Conservation (phyloP, 2,113 vertebrate species). For the Sciurus niger region DNA sequence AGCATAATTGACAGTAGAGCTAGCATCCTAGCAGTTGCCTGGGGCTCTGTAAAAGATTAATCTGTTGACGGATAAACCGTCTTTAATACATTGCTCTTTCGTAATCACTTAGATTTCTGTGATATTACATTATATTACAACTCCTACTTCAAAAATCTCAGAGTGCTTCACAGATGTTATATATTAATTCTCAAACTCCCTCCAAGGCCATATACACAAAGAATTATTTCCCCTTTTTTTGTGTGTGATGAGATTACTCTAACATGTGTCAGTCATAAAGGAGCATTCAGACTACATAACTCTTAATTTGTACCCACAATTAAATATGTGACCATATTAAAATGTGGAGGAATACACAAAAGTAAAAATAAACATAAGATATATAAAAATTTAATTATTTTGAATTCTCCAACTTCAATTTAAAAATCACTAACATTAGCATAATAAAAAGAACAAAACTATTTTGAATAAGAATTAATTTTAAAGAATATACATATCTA, state of each 20-base stretch:
- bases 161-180: constrained; percentile 60
- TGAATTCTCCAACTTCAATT: neutral
- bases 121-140: constrained; percentile 75
- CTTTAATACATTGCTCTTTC: constrained; percentile 72
- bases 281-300: neutral
- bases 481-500: neutral
- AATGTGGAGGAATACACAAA: neutral
- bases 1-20: constrained; percentile 4
- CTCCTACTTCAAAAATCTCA: constrained; percentile 64
- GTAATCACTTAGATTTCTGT: constrained; percentile 68
- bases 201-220: constrained; percentile 55
- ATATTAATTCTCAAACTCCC: constrained; percentile 59
- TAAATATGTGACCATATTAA: neutral
- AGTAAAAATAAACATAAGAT: neutral
- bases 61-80: constrained; percentile 67
- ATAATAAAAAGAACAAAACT: neutral
- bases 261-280: neutral
- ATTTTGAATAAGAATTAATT: neutral
- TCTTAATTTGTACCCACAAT: neutral
- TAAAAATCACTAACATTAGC: neutral
- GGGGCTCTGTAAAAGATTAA: constrained; percentile 62
- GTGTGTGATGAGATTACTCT: neutral
- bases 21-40: constrained; percentile 59
- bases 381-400: neutral
- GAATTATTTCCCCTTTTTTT: neutral